phyloP scores from a whole-genome alignment of 2,888 invertebrate species.

The Ecliptopera silaceata region DNA sequence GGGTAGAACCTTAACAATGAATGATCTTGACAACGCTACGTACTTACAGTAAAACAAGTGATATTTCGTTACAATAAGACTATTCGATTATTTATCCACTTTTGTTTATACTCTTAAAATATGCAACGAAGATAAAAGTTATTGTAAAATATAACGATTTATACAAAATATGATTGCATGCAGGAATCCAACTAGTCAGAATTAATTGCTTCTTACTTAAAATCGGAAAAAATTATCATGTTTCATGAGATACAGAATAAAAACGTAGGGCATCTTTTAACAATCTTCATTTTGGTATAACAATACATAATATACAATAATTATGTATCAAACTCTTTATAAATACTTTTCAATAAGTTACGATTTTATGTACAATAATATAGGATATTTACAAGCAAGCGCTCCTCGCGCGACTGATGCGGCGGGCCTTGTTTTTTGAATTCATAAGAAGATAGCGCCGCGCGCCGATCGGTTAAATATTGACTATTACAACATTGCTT shows the following conservation, averaged over 20 bases:
- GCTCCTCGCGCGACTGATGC: background rate
- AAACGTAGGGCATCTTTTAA: background rate
- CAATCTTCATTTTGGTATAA: background rate
- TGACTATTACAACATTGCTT: too few species aligned
- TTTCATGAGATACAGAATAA: background rate
- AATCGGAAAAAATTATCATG: background rate
- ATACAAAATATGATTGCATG: background rate
- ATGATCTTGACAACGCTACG: background rate
- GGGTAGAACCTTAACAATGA: background rate
- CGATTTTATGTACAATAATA: constrained; percentile 18
- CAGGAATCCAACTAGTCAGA: background rate
- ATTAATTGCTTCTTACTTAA: background rate
- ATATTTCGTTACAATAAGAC: background rate
- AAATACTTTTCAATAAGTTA: constrained; percentile 7
- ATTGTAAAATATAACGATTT: constrained; percentile 3
- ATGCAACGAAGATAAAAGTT: constrained; percentile 3
- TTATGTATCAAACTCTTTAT: background rate
- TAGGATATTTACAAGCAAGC: background rate
- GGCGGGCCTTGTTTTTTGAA: too few species aligned
- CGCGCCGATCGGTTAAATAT: too few species aligned
- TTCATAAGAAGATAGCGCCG: too few species aligned
- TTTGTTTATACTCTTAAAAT: background rate
- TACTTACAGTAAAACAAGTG: background rate
- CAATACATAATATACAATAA: constrained; percentile 5
- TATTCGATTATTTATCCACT: background rate